These are phyloP conservation scores for Rhogogaster chlorosoma DNA, from an alignment of 2,888 invertebrate genomes.

Conservation along the genomic window DNA sequence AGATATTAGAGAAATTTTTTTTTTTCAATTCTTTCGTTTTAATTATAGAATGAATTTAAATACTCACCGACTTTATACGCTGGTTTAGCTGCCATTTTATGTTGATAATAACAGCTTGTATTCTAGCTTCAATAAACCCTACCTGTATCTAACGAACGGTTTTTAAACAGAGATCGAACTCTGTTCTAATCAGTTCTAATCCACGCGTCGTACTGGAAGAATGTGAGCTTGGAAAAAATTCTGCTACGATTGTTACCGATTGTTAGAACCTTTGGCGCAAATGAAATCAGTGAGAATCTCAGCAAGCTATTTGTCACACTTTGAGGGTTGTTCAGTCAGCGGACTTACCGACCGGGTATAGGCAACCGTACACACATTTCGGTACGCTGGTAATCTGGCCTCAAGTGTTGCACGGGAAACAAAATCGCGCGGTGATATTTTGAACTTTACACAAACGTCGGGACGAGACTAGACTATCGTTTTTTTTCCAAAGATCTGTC, in stretches of 20 bases:
- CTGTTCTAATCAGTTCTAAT: not conserved
- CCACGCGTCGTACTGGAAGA: not conserved
- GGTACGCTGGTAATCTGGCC: not conserved
- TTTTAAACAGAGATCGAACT: not conserved
- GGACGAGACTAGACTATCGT: not conserved
- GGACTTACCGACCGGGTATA: not conserved
- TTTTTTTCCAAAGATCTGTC: not conserved
- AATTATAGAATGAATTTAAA: too few relatives aligned
- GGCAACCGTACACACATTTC: not conserved
- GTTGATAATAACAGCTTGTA: not conserved
- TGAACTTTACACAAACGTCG: not conserved
- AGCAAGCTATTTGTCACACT: not conserved
- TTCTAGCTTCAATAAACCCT: not conserved
- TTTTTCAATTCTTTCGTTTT: too few relatives aligned
- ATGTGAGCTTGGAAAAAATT: not conserved
- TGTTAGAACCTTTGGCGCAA: not conserved
- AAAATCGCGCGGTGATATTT: not conserved
- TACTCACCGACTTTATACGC: conserved; percentile 80
- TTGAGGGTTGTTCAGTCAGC: not conserved
- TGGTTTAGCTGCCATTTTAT: conserved; percentile 70
- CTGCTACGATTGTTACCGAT: not conserved
- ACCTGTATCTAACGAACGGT: not conserved
- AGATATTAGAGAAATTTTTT: too few relatives aligned
- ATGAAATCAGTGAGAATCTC: not conserved
- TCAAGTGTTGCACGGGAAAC: not conserved